A percentile compares a stretch with the other conserved stretches of the same genome.
These are phyloP conservation scores for Chamaetylas fuelleborni DNA, from an alignment of 2,113 vertebrate genomes.

Conservation along the genomic window DNA sequence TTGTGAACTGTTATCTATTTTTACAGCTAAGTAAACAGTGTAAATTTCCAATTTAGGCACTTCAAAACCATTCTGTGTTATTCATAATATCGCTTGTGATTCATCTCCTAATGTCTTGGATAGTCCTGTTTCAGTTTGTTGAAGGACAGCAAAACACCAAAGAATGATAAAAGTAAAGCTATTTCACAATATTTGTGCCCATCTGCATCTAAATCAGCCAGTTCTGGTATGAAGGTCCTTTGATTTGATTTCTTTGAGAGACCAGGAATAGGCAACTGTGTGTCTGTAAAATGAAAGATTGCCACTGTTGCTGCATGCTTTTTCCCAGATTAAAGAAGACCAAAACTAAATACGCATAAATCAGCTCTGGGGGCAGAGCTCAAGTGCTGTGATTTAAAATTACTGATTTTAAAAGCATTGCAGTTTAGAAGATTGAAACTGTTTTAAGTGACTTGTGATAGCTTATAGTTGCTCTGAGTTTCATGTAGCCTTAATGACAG, in stretches of 20 bases:
- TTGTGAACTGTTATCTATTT: not conserved
- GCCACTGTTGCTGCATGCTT: not conserved
- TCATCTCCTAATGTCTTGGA: not conserved
- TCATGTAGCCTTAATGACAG: not conserved
- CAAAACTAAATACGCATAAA: not conserved
- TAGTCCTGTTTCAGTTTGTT: not conserved
- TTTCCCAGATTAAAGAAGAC: constrained; percentile 2
- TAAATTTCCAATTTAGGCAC: not conserved
- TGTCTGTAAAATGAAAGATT: constrained; percentile 11
- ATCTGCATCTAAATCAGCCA: not conserved
- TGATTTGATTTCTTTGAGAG: constrained; percentile 28
- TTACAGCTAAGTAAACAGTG: not conserved
- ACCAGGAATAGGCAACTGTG: not conserved
- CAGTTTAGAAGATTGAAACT: not conserved
- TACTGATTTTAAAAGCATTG: not conserved
- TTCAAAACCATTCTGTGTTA: not conserved
- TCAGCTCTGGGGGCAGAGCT: not conserved
- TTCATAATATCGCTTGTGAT: not conserved
- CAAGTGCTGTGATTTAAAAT: not conserved
- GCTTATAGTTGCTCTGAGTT: not conserved
- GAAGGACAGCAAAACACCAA: not conserved
- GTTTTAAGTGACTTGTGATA: not conserved
- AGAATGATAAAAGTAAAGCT: not conserved
- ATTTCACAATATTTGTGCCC: not conserved
- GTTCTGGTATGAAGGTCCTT: not conserved